These are phyloP conservation scores for Bimastos eiseni DNA, from an alignment of 2,888 invertebrate genomes.

Conservation along the genomic window DNA sequence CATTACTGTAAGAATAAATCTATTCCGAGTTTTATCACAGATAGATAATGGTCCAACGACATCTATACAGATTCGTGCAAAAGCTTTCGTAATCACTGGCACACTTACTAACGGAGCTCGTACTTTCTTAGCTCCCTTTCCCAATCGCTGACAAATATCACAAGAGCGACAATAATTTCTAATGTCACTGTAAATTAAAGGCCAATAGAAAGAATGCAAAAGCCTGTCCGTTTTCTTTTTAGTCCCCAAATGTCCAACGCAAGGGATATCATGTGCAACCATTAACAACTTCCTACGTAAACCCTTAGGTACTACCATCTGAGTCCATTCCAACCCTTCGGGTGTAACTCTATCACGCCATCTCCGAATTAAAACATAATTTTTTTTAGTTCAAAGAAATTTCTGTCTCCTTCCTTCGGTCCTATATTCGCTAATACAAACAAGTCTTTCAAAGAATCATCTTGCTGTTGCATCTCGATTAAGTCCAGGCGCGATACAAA, in stretches of 20 bases:
- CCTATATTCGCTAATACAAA: too few relatives aligned
- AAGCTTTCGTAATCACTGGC: background rate
- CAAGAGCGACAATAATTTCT: background rate
- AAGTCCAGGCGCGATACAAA: too few relatives aligned
- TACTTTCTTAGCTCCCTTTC: background rate
- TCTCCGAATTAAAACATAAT: too few relatives aligned
- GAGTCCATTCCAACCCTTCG: background rate
- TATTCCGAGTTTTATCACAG: background rate
- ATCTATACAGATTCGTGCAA: background rate
- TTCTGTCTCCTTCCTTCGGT: too few relatives aligned
- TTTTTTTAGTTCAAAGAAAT: too few relatives aligned
- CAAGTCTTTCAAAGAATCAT: too few relatives aligned
- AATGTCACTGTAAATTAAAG: background rate
- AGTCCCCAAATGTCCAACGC: background rate
- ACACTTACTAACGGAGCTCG: background rate
- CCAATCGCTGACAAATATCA: background rate
- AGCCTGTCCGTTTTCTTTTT: background rate
- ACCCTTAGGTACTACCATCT: background rate
- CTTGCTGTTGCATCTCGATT: too few relatives aligned
- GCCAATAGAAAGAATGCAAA: background rate
- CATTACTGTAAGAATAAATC: background rate
- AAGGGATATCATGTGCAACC: background rate
- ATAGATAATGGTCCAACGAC: background rate
- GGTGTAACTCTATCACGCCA: too few relatives aligned
- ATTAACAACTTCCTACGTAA: background rate